Evolutionary conservation across 2,113 vertebrate species (phyloP).

Genomic region (Theristicus caerulescens): DNA sequence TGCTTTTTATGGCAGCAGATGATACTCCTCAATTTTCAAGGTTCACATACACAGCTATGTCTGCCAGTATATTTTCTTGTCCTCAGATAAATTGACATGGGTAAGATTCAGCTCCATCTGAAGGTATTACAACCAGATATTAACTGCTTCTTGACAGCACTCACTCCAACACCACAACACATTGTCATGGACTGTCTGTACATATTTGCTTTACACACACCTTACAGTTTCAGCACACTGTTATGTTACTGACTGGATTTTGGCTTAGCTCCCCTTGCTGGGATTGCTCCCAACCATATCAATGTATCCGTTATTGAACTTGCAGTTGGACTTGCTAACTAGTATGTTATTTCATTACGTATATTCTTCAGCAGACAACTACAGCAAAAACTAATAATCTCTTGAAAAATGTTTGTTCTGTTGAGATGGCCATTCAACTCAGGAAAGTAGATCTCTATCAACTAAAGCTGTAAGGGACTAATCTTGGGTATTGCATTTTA

Average conservation of each 20-base stretch:
- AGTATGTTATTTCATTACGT: background rate
- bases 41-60: background rate
- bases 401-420: background rate
- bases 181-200: background rate
- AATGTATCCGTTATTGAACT: accelerated
- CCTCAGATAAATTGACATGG: background rate
- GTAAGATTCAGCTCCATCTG: background rate
- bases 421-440: background rate
- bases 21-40: background rate
- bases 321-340: background rate
- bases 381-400: background rate
- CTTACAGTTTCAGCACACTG: background rate
- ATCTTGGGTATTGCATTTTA: background rate
- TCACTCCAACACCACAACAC: background rate
- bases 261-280: background rate
- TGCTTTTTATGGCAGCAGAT: background rate
- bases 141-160: background rate
- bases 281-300: background rate
- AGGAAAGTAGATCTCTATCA: background rate
- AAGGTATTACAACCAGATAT: background rate
- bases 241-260: background rate
- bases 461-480: background rate
- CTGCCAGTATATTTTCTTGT: background rate
- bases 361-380: background rate
- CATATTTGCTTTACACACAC: background rate